Evolutionary conservation across 2,888 invertebrate genomes (phyloP).

Genomic region (Leucozona laternaria): DNA sequence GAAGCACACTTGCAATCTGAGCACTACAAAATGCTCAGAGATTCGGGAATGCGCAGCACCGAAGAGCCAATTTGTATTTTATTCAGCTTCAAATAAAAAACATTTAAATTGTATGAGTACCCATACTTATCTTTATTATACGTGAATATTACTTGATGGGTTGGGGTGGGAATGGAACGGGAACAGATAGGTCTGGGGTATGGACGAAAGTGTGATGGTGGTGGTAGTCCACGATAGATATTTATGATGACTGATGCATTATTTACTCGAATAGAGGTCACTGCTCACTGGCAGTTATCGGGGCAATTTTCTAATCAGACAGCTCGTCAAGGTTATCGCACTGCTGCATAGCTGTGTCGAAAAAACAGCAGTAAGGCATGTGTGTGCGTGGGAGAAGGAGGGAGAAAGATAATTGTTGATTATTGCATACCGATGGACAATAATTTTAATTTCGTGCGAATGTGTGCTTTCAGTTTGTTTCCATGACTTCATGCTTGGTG

Average conservation of each 20-base stretch:
- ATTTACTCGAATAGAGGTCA: conserved; percentile 78
- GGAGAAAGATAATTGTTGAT: conserved; percentile 21
- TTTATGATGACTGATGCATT: conserved; percentile 78
- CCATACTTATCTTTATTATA: conserved; percentile 43
- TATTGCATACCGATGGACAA: conserved; percentile 41
- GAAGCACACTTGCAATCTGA: no score
- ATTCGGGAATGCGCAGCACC: no score
- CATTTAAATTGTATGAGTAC: neutral
- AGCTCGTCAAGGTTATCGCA: conserved; percentile 80
- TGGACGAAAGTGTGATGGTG: neutral
- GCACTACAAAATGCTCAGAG: no score
- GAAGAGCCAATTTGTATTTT: no score
- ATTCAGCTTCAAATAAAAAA: neutral
- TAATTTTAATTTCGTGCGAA: neutral
- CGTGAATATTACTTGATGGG: conserved; percentile 15
- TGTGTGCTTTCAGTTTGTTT: conserved; percentile 12
- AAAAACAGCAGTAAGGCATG: neutral
- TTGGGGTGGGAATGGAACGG: neutral
- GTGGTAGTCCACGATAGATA: conserved; percentile 50
- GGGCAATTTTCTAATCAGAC: conserved; percentile 82
- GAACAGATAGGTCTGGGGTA: neutral
- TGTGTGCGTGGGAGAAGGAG: conserved; percentile 1
- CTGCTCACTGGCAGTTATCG: conserved; percentile 82
- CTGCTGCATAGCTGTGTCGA: conserved; percentile 40
- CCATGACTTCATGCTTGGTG: conserved; percentile 46